Base-by-base conservation (phyloP, 2,797 vertebrate species). In the Allobates femoralis region DNA sequence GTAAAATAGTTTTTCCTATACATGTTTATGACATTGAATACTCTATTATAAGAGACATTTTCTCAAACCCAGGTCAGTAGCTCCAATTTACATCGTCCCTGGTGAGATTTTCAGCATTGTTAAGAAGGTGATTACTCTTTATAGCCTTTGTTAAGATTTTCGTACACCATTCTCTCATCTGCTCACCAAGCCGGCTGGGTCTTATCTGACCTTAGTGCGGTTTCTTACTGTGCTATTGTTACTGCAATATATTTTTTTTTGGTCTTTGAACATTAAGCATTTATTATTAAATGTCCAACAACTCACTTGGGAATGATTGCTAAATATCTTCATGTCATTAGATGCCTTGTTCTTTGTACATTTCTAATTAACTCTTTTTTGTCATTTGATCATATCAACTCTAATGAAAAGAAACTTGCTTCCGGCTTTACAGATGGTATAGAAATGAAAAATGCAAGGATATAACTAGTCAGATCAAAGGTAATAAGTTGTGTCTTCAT, bases 401-500 rank as follows among this genome's bases (percentile, higher is more conserved):
- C 71, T 85, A 73, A 71, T 80, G 34, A 80, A 80, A 51, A 71
- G 73, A 73, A 76, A 84, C 55, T 77, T 53, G 58, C 73, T 84
- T 30, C 26, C 26, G 46, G 77, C 66, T 85, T 80, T 62, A 66
- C 50, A 55, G 66, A 80, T 73, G 53, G 67, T 46, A 75, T 66
- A 66, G 41, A 71, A 86, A 81, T 51, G 56, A 86, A 81, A 81
- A 86, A 79, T 77, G 56, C 62, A 62, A 71, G 77, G 30, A 73
- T 37, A 85, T 85, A 85, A 85, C 84, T 85, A 80, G 60, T 60
- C 18, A 86, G 78, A 86, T 86, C 85, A 86, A 86, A 86, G 85
- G 85, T 86, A 86, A 86, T 86, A 86, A 50, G 53, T 62, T 86
- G 78, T 76, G 37, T 64, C 85, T 76, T 34, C 58, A 71, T 81